Base-by-base conservation (phyloP, 2,888 invertebrate species). In the Diaprepes abbreviatus region DNA sequence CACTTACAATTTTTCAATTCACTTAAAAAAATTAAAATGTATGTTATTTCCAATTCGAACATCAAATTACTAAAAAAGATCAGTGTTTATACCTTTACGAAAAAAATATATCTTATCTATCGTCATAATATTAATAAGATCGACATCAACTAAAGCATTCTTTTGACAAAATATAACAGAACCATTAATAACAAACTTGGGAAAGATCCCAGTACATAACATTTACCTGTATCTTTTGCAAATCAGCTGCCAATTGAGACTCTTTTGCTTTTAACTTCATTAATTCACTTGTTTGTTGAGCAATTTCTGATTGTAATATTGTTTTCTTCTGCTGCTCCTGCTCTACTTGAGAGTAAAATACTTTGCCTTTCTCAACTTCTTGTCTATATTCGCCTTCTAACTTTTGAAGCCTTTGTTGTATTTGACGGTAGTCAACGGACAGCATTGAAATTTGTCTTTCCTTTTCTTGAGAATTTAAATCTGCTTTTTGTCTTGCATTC, bases 361-460 rank as follows among this genome's bases (percentile, higher is more conserved):
- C 93, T 77, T 92, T 89, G 36, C 93, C 93, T 89, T 94, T 94
- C 80, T 96, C 95, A 16, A 89, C 87, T 85, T 96, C 95, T 82
- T 95, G 94, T 3, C 94, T 88, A 80, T 94, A 91, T 84, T 97
- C 96, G n/a, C 93, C 93, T 84, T 97, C 96, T 6, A 96, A 85
- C 81, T 95, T 95, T 81, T 95, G 93, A 73, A 97, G 85, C 66
- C 95, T 89, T 81, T 96, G 93, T 81, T 95, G 95, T 79, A 96
- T 93, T 86, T 97, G 97, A n/a, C 95, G 88, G 83, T 96, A 94
- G 85, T 98, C 98, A 1, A 98, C 96, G 16, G 93, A 93, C 31
- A 97, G 87, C 93, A 97, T 97, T 9, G 95, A 96, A 82, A 96
- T 93, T 84, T 96, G 95, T 0, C 97, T 89, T 82, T 98, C 97